phyloP scores from a whole-genome alignment of 2,797 vertebrate species.

The Phoebastria nigripes region DNA sequence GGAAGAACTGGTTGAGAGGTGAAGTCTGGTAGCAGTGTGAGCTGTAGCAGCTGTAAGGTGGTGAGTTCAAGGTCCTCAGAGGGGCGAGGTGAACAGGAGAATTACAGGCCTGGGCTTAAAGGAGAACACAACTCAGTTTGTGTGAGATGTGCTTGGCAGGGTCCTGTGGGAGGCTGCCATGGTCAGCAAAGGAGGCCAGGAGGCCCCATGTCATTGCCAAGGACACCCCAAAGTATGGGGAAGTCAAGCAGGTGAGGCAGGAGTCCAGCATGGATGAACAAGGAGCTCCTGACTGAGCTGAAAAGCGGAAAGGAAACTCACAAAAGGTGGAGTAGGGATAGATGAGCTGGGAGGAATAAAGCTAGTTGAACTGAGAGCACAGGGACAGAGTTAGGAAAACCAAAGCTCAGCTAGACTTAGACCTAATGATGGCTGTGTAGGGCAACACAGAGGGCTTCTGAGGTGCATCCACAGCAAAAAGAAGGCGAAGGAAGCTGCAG shows the following conservation, averaged over 20 bases:
- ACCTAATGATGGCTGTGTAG: background rate
- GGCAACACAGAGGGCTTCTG: background rate
- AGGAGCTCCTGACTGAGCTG: background rate
- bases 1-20: background rate
- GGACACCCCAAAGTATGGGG: background rate
- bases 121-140: background rate
- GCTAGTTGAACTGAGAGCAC: background rate
- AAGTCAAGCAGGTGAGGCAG: background rate
- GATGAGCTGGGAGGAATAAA: background rate
- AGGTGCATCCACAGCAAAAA: background rate
- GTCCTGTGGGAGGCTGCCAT: background rate
- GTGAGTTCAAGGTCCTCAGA: background rate
- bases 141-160: background rate
- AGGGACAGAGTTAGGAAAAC: background rate
- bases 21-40: background rate
- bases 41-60: background rate
- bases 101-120: background rate
- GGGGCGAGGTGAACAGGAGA: background rate
- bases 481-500: background rate
- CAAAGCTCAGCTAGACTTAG: background rate
- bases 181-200: background rate
- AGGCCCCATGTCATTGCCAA: background rate
- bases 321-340: background rate
- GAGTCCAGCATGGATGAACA: rapidly evolving
- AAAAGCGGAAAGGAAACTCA: background rate